phyloP scores from a whole-genome alignment of 2,888 invertebrate genomes.

The Parapristionchus giblindavisi region DNA sequence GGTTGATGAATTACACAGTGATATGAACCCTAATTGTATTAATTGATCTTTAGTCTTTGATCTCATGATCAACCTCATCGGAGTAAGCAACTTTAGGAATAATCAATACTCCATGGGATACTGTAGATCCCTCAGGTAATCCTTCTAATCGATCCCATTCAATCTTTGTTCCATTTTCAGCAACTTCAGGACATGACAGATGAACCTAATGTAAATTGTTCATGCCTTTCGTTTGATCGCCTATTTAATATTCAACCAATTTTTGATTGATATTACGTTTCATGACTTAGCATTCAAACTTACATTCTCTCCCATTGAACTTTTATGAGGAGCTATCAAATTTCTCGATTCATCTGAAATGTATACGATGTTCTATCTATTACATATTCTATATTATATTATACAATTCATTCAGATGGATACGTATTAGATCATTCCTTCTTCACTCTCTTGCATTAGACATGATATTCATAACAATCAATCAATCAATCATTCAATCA shows the following conservation, averaged over 20 bases:
- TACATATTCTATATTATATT: too few species aligned
- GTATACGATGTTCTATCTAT: too few species aligned
- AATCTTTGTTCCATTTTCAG: slow-evolving; percentile 33
- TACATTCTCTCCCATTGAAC: slow-evolving; percentile 24
- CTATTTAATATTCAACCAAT: too few species aligned
- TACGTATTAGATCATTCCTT: too few species aligned
- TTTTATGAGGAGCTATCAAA: background rate
- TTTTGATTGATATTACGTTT: slow-evolving; percentile 11
- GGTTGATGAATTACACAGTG: slow-evolving; percentile 30
- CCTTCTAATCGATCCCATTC: slow-evolving; percentile 44
- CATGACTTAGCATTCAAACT: background rate
- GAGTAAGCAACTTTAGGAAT: slow-evolving; percentile 43
- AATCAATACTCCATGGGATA: slow-evolving; percentile 50
- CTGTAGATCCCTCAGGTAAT: slow-evolving; percentile 42
- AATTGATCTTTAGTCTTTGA: background rate
- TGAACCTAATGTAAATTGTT: slow-evolving; percentile 27
- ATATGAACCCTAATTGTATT: slow-evolving; percentile 23
- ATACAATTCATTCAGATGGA: too few species aligned
- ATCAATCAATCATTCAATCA: too few species aligned
- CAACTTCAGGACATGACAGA: slow-evolving; percentile 40
- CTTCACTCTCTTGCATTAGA: too few species aligned
- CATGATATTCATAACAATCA: too few species aligned
- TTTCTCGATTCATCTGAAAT: too few species aligned
- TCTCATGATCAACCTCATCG: background rate
- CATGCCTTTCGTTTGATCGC: too few species aligned